Percentiles rank a stretch among this genome's conserved stretches.
phyloP scores from a whole-genome alignment of 2,888 invertebrate species.

The Amitus sp. region DNA sequence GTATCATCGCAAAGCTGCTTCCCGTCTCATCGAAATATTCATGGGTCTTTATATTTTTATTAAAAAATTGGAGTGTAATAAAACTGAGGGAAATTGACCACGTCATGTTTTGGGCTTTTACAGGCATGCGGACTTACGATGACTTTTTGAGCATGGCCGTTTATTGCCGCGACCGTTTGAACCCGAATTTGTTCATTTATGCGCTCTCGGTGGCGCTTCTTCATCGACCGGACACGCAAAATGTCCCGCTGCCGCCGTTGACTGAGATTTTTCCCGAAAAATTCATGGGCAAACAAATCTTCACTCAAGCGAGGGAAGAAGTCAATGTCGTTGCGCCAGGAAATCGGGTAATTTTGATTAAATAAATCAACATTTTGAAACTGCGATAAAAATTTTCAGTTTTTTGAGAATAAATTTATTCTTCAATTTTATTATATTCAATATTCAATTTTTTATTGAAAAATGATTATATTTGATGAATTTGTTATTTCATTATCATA shows the following conservation, averaged over 20 bases:
- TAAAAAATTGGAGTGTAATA: no score
- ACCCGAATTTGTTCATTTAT: conserved; percentile 85
- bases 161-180: conserved; percentile 78
- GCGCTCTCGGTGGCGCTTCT: conserved; percentile 79
- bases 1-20: conserved; percentile 76
- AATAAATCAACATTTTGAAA: no score
- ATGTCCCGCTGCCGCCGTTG: conserved; percentile 77
- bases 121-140: conserved; percentile 76
- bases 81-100: not conserved
- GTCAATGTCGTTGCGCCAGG: conserved; percentile 72
- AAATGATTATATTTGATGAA: no score
- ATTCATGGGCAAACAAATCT: conserved; percentile 80
- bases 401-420: no score
- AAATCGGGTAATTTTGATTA: conserved; percentile 74
- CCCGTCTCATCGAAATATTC: conserved; percentile 75
- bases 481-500: no score
- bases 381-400: no score
- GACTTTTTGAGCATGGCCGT: conserved; percentile 78
- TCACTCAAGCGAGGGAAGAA: conserved; percentile 77
- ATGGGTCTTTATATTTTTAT: no score
- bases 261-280: conserved; percentile 84
- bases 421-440: no score
- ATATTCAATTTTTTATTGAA: no score
- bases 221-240: conserved; percentile 78
- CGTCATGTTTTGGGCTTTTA: conserved; percentile 1